Evolutionary conservation across 2,113 vertebrate species (phyloP).

Genomic region (Nyctereutes procyonoides): DNA sequence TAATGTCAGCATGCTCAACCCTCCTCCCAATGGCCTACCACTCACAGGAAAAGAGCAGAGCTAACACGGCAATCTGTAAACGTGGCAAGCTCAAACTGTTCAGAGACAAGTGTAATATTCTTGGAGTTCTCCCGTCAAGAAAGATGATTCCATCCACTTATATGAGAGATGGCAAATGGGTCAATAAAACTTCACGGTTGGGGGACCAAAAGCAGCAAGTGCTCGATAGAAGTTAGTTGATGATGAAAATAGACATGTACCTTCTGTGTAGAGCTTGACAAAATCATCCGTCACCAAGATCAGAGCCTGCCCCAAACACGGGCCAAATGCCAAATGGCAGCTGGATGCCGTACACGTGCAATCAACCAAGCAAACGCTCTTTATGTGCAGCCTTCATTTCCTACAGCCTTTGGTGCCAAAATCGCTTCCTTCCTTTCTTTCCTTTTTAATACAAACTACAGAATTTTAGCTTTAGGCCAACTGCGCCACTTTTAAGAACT

Average conservation of each 20-base stretch:
- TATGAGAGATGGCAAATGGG: not conserved
- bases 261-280: not conserved
- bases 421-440: not conserved
- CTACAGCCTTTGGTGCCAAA: not conserved
- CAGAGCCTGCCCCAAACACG: not conserved
- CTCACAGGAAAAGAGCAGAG: not conserved
- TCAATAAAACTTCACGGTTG: not conserved
- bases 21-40: rapidly evolving
- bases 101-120: not conserved
- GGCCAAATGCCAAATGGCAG: not conserved
- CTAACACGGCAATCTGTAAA: too few species aligned
- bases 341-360: rapidly evolving
- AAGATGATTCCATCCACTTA: not conserved
- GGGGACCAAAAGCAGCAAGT: not conserved
- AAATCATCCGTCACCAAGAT: not conserved
- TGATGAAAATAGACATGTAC: not conserved
- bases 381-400: rapidly evolving
- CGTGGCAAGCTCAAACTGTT: not conserved
- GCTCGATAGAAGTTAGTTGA: not conserved
- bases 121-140: not conserved
- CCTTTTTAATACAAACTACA: not conserved
- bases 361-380: not conserved
- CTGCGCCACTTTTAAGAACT: not conserved
- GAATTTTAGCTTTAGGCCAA: not conserved
- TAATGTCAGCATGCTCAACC: not conserved